Conservation (phyloP, 2,113 vertebrate genomes). For the Ciconia stormi region DNA sequence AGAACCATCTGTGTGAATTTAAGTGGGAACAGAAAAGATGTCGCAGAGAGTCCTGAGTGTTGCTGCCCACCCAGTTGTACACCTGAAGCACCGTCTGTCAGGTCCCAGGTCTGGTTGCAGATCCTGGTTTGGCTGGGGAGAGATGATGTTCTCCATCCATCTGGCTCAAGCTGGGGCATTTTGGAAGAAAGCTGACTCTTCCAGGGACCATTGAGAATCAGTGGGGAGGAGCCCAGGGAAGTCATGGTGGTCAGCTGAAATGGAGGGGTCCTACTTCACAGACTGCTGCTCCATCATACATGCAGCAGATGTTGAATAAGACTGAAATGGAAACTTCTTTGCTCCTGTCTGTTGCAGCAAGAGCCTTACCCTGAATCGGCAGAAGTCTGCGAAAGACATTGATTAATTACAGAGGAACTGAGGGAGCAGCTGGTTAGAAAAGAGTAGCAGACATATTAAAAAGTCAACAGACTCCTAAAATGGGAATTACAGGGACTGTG, state of each 20-base stretch:
- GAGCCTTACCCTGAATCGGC: neutral
- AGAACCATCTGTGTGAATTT: neutral
- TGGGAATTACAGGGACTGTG: neutral
- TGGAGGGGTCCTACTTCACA: neutral
- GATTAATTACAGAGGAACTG: neutral
- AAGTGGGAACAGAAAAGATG: neutral
- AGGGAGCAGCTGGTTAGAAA: neutral
- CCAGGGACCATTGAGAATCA: neutral
- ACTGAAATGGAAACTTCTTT: neutral
- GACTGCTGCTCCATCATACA: neutral
- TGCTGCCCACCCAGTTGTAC: neutral
- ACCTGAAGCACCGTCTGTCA: neutral
- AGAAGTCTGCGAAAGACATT: neutral
- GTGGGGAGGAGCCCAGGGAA: neutral
- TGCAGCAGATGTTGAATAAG: rapidly evolving
- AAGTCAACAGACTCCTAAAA: neutral
- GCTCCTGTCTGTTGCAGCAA: neutral
- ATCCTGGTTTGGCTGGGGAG: neutral
- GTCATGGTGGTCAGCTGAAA: neutral
- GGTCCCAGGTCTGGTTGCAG: neutral
- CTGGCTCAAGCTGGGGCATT: neutral
- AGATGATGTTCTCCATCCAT: neutral
- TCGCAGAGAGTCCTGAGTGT: neutral
- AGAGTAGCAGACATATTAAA: neutral
- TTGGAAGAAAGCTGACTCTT: neutral